phyloP scores from a whole-genome alignment of 2,888 invertebrate genomes.

The Pristionchus maxplancki region DNA sequence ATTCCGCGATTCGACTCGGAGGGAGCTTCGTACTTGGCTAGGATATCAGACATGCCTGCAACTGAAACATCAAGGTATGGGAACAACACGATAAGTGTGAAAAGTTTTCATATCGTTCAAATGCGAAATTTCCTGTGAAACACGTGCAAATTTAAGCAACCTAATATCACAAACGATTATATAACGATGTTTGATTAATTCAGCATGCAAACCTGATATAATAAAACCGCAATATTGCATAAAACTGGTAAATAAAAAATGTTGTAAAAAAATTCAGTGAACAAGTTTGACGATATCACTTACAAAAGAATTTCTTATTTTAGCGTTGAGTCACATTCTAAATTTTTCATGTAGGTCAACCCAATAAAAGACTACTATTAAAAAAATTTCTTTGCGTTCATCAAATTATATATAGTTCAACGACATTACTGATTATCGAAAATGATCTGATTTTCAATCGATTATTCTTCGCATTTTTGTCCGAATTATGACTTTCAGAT shows the following conservation, averaged over 20 bases:
- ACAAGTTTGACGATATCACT: neutral
- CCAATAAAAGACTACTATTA: too few species aligned
- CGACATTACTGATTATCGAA: too few species aligned
- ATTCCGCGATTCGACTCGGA: conserved; percentile 56
- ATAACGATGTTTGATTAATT: neutral
- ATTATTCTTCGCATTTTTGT: too few species aligned
- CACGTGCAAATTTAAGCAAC: too few species aligned
- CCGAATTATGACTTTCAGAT: too few species aligned
- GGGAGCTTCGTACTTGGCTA: conserved; percentile 49
- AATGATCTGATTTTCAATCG: too few species aligned
- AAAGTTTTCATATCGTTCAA: neutral
- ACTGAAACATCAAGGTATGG: neutral
- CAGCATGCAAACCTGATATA: neutral
- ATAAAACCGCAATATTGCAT: neutral
- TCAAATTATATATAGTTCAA: too few species aligned
- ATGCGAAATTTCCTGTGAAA: neutral
- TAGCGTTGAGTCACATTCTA: too few species aligned
- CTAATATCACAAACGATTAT: neutral
- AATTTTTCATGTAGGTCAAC: too few species aligned
- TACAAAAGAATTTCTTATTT: neutral
- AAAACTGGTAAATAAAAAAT: neutral
- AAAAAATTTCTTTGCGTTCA: too few species aligned
- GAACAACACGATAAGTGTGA: neutral
- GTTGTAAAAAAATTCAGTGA: neutral
- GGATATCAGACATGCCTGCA: conserved; percentile 43